Percentiles rank a stretch among this genome's conserved stretches.
phyloP scores from a whole-genome alignment of 2,888 invertebrate species.

The Pomacea canaliculata region DNA sequence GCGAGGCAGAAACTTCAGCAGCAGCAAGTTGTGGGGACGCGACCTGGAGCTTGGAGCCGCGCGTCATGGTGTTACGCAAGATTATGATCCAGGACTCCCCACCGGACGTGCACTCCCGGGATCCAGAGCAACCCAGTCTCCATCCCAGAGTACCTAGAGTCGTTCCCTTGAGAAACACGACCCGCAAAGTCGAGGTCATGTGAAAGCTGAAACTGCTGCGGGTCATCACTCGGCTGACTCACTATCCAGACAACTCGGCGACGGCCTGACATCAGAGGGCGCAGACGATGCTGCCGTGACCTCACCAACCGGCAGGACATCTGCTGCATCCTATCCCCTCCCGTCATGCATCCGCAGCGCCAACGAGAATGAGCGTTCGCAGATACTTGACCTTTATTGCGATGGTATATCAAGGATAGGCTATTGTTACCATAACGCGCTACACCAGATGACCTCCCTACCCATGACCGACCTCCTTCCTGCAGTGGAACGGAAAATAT shows the following conservation, averaged over 20 bases:
- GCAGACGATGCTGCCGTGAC: not conserved
- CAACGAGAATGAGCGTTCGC: too few species aligned
- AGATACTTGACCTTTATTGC: not conserved
- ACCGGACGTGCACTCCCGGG: conserved; percentile 6
- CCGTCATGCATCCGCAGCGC: too few species aligned
- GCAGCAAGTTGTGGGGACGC: not conserved
- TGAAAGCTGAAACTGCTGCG: too few species aligned
- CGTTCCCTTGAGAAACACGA: too few species aligned
- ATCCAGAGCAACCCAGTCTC: not conserved
- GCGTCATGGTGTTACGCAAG: conserved; percentile 28
- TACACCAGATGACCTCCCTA: conserved; percentile 15
- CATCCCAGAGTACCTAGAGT: too few species aligned
- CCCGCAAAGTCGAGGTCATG: too few species aligned
- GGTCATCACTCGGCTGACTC: too few species aligned
- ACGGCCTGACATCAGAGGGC: not conserved
- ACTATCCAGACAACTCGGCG: not conserved
- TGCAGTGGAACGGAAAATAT: conserved; percentile 31
- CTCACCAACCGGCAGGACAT: too few species aligned
- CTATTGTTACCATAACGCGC: not conserved
- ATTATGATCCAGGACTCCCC: conserved; percentile 27
- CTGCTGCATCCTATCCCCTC: too few species aligned
- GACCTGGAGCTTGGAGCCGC: conserved; percentile 1
- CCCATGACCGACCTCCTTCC: conserved; percentile 33
- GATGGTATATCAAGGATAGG: not conserved
- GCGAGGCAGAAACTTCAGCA: not conserved